These are phyloP conservation scores for Eira barbara DNA, from an alignment of 2,113 vertebrate species.

Conservation along the genomic window DNA sequence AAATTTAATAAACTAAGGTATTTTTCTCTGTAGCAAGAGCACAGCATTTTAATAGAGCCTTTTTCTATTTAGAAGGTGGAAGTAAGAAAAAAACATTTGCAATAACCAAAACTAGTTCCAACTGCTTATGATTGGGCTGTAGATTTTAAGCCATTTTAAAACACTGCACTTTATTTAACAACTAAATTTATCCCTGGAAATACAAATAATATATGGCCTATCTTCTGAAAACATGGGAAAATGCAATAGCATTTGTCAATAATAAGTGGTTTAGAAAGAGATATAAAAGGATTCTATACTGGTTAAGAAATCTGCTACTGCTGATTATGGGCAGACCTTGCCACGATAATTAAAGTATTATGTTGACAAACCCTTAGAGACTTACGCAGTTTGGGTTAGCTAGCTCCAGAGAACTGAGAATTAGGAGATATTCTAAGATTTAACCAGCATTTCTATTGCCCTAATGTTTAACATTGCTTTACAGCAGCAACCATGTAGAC, in stretches of 20 bases:
- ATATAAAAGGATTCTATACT: neutral
- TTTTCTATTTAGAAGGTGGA: neutral
- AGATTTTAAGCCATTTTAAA: neutral
- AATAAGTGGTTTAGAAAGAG: neutral
- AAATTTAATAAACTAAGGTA: neutral
- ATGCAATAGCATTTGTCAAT: neutral
- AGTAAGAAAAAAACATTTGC: neutral
- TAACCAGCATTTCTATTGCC: neutral
- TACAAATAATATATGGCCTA: neutral
- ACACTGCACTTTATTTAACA: neutral
- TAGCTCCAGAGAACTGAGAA: neutral
- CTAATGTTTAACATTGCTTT: neutral
- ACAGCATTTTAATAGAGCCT: neutral
- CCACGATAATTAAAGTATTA: neutral
- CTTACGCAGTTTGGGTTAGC: neutral
- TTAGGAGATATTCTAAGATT: neutral
- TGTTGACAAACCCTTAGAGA: neutral
- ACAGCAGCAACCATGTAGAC: neutral
- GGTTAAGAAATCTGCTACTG: neutral
- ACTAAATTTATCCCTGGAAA: neutral
- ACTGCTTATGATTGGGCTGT: neutral
- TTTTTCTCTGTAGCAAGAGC: neutral
- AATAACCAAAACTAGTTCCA: neutral
- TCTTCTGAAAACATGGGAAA: neutral
- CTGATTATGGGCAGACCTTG: neutral